Conservation (phyloP, 2,113 vertebrate genomes). For the Dinomys branickii region DNA sequence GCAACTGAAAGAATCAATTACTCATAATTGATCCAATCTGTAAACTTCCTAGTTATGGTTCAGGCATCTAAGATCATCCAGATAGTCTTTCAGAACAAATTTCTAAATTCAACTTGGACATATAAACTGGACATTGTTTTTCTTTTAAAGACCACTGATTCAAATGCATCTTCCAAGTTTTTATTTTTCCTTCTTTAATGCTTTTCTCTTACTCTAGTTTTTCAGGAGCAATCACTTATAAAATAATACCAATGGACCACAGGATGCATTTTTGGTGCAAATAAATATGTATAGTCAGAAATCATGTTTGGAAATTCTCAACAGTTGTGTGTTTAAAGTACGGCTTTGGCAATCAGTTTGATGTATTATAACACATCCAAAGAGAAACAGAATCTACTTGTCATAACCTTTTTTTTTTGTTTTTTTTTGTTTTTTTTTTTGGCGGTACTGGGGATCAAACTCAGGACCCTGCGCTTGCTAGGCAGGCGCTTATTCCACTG, state of each 20-base stretch:
- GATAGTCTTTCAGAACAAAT: neutral
- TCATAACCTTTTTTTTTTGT: conserved; percentile 62
- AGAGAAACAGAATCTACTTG: conserved; percentile 49
- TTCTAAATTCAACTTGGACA: conserved; percentile 24
- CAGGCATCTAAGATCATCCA: neutral
- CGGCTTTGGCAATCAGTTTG: neutral
- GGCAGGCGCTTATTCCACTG: no score
- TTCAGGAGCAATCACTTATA: neutral
- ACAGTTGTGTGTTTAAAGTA: conserved; percentile 12
- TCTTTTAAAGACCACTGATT: neutral
- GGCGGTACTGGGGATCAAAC: no score
- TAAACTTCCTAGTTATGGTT: neutral
- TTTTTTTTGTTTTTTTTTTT: no score
- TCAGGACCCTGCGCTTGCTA: no score
- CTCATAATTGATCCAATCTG: conserved; percentile 30
- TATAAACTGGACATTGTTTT: neutral
- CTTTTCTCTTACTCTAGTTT: neutral
- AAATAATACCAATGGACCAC: conserved; percentile 15
- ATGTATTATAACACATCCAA: neutral
- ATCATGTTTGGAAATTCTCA: conserved; percentile 46
- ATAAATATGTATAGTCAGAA: conserved; percentile 1
- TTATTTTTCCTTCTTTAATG: neutral
- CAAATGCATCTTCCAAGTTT: neutral
- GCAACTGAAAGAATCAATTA: conserved; percentile 22
- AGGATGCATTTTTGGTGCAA: conserved; percentile 8